phyloP scores from a whole-genome alignment of 2,797 vertebrate species.

The Muraenolepis orangiensis region DNA sequence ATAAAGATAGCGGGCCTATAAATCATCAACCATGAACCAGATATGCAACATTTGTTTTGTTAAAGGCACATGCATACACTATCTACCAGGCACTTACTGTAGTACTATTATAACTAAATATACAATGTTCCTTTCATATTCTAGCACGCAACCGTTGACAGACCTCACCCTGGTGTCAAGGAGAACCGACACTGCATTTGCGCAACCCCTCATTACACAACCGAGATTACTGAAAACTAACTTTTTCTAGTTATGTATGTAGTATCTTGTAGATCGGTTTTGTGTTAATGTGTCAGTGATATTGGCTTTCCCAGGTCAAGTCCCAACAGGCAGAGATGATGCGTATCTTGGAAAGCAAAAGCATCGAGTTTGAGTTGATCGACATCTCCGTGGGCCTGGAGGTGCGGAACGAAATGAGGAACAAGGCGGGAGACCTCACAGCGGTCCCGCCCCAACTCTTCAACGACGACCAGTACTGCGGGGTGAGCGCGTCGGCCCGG shows the following conservation, averaged over 20 bases:
- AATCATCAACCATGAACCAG: slow-evolving; percentile 49
- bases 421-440: slow-evolving; percentile 81
- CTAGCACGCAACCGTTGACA: neutral
- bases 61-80: slow-evolving; percentile 16
- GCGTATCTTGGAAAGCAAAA: slow-evolving; percentile 89
- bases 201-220: neutral
- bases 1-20: slow-evolving; percentile 43
- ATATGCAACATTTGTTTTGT: slow-evolving; percentile 13
- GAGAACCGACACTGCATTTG: neutral
- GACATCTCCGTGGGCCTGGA: slow-evolving; percentile 90
- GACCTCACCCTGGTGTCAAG: neutral
- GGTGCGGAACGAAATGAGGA: slow-evolving; percentile 89
- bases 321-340: slow-evolving; percentile 90
- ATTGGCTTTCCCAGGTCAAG: slow-evolving; percentile 79
- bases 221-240: neutral
- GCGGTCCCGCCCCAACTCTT: slow-evolving; percentile 93
- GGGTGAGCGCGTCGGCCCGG: slow-evolving; percentile 74
- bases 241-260: neutral
- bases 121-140: neutral
- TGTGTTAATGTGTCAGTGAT: neutral
- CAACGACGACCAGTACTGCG: slow-evolving; percentile 92
- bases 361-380: slow-evolving; percentile 86
- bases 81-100: neutral
- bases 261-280: neutral
- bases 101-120: neutral